Evolutionary conservation across 2,888 invertebrate species (phyloP).

Genomic region (Drosophila paucipuncta): DNA sequence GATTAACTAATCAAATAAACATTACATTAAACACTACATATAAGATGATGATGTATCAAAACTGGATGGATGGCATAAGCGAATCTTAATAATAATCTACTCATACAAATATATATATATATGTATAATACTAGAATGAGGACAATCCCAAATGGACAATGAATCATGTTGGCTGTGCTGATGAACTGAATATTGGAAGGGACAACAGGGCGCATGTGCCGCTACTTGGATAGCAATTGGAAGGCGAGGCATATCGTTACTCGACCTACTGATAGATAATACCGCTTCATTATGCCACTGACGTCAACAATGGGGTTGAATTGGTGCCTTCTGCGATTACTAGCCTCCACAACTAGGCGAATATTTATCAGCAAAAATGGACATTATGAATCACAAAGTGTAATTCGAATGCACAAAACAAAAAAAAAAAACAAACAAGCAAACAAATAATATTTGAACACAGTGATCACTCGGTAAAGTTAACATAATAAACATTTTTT

Average conservation of each 20-base stretch:
- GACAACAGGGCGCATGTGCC: conserved; percentile 46
- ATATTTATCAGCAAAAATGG: conserved; percentile 40
- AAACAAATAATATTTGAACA: conserved; percentile 5
- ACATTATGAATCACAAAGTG: conserved; percentile 32
- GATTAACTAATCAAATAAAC: conserved; percentile 10
- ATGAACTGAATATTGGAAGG: conserved; percentile 25
- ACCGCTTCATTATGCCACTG: conserved; percentile 22
- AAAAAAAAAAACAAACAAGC: background rate
- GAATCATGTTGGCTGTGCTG: conserved; percentile 46
- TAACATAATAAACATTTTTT: background rate
- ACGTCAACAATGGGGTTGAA: conserved; percentile 41
- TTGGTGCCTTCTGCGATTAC: background rate
- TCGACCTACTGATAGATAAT: conserved; percentile 7
- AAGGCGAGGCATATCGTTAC: conserved; percentile 7
- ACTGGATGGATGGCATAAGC: conserved; percentile 2
- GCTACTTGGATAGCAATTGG: conserved; percentile 30
- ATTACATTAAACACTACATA: conserved; percentile 11
- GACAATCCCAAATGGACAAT: conserved; percentile 41
- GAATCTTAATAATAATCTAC: conserved; percentile 20
- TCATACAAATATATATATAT: conserved; percentile 2
- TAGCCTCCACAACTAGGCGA: conserved; percentile 9
- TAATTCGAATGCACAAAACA: conserved; percentile 12
- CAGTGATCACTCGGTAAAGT: conserved; percentile 9
- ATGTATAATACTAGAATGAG: conserved; percentile 7
- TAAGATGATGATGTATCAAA: conserved; percentile 4